Percentiles rank a stretch among this genome's conserved stretches.
phyloP scores from a whole-genome alignment of 2,113 vertebrate genomes.

The Zosterops borbonicus region DNA sequence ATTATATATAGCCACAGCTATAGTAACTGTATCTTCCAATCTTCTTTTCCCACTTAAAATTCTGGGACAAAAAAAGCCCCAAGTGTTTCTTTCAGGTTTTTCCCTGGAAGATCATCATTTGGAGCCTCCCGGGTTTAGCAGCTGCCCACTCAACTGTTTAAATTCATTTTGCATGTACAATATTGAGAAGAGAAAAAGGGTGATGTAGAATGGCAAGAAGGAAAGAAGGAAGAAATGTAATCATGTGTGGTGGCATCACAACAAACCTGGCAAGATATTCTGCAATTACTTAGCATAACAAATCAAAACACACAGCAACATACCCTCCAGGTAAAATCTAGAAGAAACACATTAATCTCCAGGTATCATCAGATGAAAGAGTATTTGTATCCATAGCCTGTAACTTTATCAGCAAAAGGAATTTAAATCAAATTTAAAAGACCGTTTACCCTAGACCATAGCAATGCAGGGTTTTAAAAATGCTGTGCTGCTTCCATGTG shows the following conservation, averaged over 20 bases:
- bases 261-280: neutral
- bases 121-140: neutral
- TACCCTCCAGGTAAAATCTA: neutral
- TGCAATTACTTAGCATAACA: constrained; percentile 12
- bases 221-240: neutral
- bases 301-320: neutral
- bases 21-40: neutral
- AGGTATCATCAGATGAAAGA: constrained; percentile 11
- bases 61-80: neutral
- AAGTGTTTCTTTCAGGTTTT: neutral
- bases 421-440: neutral
- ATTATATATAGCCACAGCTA: neutral
- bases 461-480: neutral
- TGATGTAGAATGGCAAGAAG: neutral
- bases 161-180: neutral
- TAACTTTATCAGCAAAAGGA: neutral
- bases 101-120: neutral
- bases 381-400: neutral
- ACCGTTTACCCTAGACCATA: neutral
- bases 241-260: neutral
- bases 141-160: neutral
- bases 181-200: neutral
- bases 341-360: neutral
- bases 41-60: neutral
- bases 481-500: rapidly evolving